Percentiles rank a stretch among this genome's conserved stretches.
phyloP scores from a whole-genome alignment of 2,113 vertebrate genomes.

The Alligator sinensis region DNA sequence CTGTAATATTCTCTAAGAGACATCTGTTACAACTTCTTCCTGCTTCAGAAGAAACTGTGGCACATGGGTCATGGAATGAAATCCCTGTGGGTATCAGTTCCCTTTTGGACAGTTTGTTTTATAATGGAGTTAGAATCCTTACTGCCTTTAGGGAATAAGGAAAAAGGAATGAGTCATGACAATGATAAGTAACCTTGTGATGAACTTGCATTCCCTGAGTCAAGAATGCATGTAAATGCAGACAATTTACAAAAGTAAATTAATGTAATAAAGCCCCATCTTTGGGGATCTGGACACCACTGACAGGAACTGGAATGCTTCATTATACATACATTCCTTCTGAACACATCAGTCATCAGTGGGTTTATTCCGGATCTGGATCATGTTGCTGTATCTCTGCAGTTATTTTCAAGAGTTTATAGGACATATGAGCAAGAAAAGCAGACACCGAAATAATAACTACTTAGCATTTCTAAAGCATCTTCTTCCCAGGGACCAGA shows the following conservation, averaged over 20 bases:
- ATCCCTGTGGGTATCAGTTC: not conserved
- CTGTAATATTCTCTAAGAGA: conserved; percentile 7
- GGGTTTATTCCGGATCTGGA: conserved; percentile 6
- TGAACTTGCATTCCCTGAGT: conserved; percentile 32
- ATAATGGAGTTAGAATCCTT: not conserved
- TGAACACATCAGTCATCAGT: not conserved
- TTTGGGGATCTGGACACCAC: not conserved
- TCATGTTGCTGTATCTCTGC: not conserved
- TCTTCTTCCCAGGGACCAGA: conserved; percentile 15
- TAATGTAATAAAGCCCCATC: not conserved
- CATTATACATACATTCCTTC: conserved; percentile 1
- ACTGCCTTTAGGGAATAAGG: conserved; percentile 1
- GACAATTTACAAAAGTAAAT: conserved; percentile 1
- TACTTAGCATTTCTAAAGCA: conserved; percentile 4
- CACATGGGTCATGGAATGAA: not conserved
- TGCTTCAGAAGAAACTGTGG: not conserved
- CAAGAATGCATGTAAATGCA: conserved; percentile 19
- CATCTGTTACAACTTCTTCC: not conserved
- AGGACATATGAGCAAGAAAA: conserved; percentile 31
- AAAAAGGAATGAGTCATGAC: conserved; percentile 22
- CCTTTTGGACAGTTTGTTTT: not conserved
- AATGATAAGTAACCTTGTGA: not conserved
- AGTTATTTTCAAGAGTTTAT: conserved; percentile 31
- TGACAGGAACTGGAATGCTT: conserved; percentile 12
- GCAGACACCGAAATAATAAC: conserved; percentile 33